Evolutionary conservation across 2,797 vertebrate species (phyloP).

Genomic region (Tauraco hartlaubi): DNA sequence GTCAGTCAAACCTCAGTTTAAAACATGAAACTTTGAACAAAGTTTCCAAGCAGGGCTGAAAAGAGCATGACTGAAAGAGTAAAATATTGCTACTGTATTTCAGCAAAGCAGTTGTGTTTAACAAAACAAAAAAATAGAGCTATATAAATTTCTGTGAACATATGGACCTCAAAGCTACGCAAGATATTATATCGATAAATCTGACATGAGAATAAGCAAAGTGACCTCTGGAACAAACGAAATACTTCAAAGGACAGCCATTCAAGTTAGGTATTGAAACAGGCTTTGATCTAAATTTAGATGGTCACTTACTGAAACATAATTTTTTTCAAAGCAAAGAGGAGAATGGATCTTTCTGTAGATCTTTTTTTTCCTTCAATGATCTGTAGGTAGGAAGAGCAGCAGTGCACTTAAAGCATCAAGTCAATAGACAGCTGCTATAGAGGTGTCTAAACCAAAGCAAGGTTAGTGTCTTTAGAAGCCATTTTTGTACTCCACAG

Average conservation of each 20-base stretch:
- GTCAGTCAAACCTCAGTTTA: neutral
- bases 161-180: neutral
- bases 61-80: neutral
- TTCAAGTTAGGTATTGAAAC: neutral
- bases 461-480: neutral
- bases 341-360: neutral
- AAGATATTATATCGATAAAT: neutral
- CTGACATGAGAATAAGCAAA: neutral
- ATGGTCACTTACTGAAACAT: neutral
- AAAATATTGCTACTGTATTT: neutral
- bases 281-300: neutral
- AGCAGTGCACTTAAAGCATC: neutral
- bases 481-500: neutral
- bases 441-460: neutral
- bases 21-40: neutral
- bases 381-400: neutral
- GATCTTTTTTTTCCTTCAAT: neutral
- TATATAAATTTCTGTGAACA: neutral
- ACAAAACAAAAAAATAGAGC: neutral
- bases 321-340: slow-evolving; percentile 15
- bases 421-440: neutral
- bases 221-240: neutral
- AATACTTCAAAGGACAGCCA: neutral
- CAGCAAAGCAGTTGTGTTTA: neutral
- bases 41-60: neutral